These are phyloP conservation scores for Entomobrya multifasciata DNA, from an alignment of 2,888 invertebrate species.

Conservation along the genomic window DNA sequence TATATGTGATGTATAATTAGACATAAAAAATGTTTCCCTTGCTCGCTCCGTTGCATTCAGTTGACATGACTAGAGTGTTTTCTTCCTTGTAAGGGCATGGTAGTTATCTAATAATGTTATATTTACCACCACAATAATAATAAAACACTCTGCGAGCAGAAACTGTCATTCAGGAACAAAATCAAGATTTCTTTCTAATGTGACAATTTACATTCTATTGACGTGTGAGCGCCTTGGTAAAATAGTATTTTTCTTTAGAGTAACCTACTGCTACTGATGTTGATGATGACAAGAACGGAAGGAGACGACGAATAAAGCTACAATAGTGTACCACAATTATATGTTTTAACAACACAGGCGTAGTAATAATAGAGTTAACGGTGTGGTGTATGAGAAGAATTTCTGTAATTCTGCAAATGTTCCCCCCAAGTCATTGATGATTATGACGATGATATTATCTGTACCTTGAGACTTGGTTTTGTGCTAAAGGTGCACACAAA, in stretches of 20 bases:
- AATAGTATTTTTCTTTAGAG: conserved; percentile 43
- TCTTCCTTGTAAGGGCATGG: conserved; percentile 37
- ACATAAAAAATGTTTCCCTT: not conserved
- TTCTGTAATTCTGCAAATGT: not conserved
- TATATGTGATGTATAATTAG: not conserved
- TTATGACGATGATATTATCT: no score
- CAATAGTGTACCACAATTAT: not conserved
- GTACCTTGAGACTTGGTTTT: conserved; percentile 38
- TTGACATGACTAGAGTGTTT: conserved; percentile 14
- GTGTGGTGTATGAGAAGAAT: not conserved
- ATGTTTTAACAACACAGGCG: not conserved
- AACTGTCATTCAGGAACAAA: conserved; percentile 13
- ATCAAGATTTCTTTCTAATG: conserved; percentile 56
- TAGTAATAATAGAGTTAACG: not conserved
- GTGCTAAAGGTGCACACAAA: conserved; percentile 7
- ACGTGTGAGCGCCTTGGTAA: conserved; percentile 49
- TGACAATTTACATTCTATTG: conserved; percentile 66
- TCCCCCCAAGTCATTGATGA: conserved; percentile 26
- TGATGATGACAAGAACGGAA: conserved; percentile 29
- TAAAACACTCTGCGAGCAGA: not conserved
- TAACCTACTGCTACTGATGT: no score
- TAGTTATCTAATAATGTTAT: not conserved
- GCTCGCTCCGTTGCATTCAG: conserved; percentile 6
- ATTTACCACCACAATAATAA: not conserved
- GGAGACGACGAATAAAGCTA: not conserved